phyloP scores from a whole-genome alignment of 2,888 invertebrate genomes.

The Congeria kusceri region DNA sequence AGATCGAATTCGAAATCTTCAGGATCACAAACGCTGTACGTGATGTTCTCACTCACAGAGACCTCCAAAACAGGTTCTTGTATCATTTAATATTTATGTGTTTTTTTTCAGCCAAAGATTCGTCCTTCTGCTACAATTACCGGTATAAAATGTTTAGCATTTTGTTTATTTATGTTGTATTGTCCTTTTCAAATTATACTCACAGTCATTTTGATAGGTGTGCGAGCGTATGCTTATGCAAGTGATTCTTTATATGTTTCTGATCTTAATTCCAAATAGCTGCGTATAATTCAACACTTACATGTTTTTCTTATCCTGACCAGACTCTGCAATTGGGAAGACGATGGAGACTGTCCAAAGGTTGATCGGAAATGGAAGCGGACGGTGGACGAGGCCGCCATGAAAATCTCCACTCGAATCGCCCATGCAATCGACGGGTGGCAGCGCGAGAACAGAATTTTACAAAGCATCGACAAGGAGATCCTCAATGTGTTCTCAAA shows the following conservation, averaged over 20 bases:
- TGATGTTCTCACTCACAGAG: constrained; percentile 16
- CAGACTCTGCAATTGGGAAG: constrained; percentile 58
- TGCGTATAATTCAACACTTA: no score
- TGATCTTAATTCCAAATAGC: no score
- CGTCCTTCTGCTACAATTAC: no score
- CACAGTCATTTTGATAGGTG: no score
- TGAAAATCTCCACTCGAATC: constrained; percentile 69
- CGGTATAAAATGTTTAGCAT: no score
- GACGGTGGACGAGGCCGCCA: constrained; percentile 63
- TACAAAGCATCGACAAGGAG: constrained; percentile 63
- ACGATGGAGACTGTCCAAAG: constrained; percentile 59
- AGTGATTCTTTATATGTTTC: no score
- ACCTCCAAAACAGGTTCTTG: constrained; percentile 36
- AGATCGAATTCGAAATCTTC: constrained; percentile 49
- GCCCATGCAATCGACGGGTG: constrained; percentile 72
- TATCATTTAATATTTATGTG: no score
- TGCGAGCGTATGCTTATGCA: no score
- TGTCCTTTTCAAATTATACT: no score
- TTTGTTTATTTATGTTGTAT: no score
- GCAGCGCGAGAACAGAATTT: constrained; percentile 70
- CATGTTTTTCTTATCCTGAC: background rate
- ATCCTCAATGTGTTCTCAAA: constrained; percentile 73
- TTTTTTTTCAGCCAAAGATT: no score
- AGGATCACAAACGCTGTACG: constrained; percentile 34
- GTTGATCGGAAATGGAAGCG: constrained; percentile 65